Base-by-base conservation (phyloP, 1,140 invertebrate species). In the Heliconius hewitsoni region DNA sequence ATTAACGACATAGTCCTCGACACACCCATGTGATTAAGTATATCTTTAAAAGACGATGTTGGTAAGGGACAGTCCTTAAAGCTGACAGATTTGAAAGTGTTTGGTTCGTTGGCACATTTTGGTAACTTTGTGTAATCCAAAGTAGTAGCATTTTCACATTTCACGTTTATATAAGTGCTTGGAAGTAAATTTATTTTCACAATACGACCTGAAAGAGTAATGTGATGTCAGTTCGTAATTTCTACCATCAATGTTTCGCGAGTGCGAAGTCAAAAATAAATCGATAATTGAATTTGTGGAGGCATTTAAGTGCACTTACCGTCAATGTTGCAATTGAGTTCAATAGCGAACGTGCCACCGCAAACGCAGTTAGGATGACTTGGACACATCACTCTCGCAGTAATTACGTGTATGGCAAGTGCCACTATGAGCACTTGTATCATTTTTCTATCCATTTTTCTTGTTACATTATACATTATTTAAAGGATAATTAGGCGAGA, bases 11-110 rank as follows among this genome's bases (percentile, higher is more conserved):
- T 87, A 0, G 95, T 91, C 71, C 90, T 93, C 1, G 91, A 84
- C 4, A 94, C 89, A 71, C 95, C 94, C 18, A 96, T 83, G 18
- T 85, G 87, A 18, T 82, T 83, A 34, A 95, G 82, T 8, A 94
- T 89, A 76, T 95, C 90, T 82, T 90, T 91, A 60, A 95, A 93
- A 2, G 92, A 93, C 8, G 90, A 85, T n/a, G 77, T 74, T 23
- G 94, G 94, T 78, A 95, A 77, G 39, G 94, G 94, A 79, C 94
- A 95, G 77, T 91, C 90, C 77, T 92, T 93, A 77, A 95, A 95
- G 83, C 88, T 94, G 83, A 95, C 91, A 55, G 93, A 92, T 83
- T 94, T 91, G 71, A 94, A 93, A 70, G 85, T 86, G 78, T 85
- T 90, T 39, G 82, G 82, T 66, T 81, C 71, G 80, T 90, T 90